Conservation (phyloP, 2,113 vertebrate genomes). For the Bubalus kerabau region DNA sequence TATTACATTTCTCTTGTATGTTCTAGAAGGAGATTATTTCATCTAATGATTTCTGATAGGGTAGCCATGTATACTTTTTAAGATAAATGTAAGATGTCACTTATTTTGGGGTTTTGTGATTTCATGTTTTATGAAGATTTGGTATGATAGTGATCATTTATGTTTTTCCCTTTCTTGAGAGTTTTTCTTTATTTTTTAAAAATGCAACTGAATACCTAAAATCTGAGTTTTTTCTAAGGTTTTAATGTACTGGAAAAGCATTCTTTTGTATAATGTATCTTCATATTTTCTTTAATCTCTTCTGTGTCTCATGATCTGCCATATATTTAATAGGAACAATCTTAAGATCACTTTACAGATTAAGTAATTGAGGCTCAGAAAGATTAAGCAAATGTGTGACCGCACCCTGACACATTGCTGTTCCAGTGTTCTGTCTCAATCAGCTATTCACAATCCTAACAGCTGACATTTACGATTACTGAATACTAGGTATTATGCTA, state of each 20-base stretch:
- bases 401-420: background rate
- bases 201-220: background rate
- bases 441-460: background rate
- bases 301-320: background rate
- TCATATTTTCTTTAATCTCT: background rate
- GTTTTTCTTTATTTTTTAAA: background rate
- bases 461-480: background rate
- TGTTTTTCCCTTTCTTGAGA: background rate
- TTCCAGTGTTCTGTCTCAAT: background rate
- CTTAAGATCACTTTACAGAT: background rate
- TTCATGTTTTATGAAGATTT: conserved; percentile 20
- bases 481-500: background rate
- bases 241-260: background rate
- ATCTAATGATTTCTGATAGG: background rate
- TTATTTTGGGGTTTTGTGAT: background rate
- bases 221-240: background rate
- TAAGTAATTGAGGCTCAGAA: background rate
- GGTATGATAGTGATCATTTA: background rate
- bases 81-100: background rate
- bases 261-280: background rate
- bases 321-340: background rate
- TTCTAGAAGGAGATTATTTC: background rate
- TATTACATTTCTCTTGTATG: background rate
- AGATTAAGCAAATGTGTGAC: background rate
- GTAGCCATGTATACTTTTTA: background rate